Conservation (phyloP, 2,113 vertebrate genomes). For the Epinephelus cyanopodus region DNA sequence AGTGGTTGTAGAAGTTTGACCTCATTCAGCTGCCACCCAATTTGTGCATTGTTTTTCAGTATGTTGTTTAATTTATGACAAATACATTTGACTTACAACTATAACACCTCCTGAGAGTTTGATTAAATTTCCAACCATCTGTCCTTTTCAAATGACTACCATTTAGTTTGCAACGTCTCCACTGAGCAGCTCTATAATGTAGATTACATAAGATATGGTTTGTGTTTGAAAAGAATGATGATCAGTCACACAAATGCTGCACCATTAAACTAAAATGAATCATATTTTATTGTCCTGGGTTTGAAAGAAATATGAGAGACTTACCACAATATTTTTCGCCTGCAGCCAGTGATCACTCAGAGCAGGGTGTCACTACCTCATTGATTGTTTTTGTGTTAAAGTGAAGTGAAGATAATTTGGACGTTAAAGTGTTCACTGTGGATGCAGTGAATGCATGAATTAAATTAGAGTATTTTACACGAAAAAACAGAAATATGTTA, state of each 20-base stretch:
- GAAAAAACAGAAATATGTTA: not conserved
- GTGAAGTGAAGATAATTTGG: not conserved
- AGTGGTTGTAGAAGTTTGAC: not conserved
- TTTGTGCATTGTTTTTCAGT: not conserved
- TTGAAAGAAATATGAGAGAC: not conserved
- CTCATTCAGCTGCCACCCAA: not conserved
- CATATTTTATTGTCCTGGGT: not conserved
- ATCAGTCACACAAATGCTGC: conserved; percentile 1
- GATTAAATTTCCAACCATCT: not conserved
- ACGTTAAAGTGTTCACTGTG: too few species aligned
- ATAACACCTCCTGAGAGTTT: too few species aligned
- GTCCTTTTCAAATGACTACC: not conserved
- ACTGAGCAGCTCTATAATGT: not conserved
- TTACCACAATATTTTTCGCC: not conserved
- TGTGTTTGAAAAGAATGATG: not conserved
- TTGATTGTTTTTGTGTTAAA: not conserved
- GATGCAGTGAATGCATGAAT: not conserved
- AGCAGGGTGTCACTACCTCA: not conserved
- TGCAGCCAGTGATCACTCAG: not conserved
- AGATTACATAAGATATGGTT: not conserved
- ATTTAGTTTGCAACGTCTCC: not conserved
- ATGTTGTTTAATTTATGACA: not conserved
- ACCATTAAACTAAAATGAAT: not conserved
- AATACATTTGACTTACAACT: too few species aligned
- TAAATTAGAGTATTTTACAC: not conserved